Base-by-base conservation (phyloP, 2,888 invertebrate species). In the Coecobrya sp. region DNA sequence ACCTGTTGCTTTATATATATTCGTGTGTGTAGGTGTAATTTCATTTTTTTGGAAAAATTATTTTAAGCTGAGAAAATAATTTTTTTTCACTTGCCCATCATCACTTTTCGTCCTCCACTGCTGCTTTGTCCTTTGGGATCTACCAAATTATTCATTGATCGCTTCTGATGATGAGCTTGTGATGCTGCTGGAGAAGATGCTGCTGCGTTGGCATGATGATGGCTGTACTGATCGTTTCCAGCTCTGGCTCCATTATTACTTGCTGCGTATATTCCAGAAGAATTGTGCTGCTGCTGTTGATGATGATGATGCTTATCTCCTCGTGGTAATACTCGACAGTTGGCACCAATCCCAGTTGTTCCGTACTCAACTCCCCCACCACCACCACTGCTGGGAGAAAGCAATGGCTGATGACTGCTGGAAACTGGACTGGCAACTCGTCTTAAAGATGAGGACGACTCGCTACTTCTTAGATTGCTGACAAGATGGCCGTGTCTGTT, bases 111-210 rank as follows among this genome's bases (percentile, higher is more conserved):
- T 36, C n/a, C 62, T 45, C 52, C 82, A 45, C 70, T 82, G 62
- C 19, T 36, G 45, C 25, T 88, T 27, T 27, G 55, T 70, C 81
- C 89, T 76, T 93, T 94, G 59, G 93, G 93, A 81, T 93, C 93
- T 11, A 16, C 59, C 59, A 90, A 92, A 92, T 91, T 94, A 91
- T 94, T 94, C 93, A 94, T 92, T 91, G 94, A 92, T 91, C 93
- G 92, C 42, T 91, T 93, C 79, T 93, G 94, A 36, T 87, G 36
- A 36, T 36, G 36, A 70, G 89, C 82, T 73, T 91, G 90, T 73
- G 89, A 13, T 25, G 86, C 36, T 70, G 92, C 81, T 68, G 82
- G 0, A 70, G 73, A 30, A 68, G 79, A 19, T 68, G 36, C 70
- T 27, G 70, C 30, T 73, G 52, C 45, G 68, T 52, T 16, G 65